A percentile compares a stretch with the other conserved stretches of the same genome.
Conservation (phyloP, 1,140 invertebrate species). For the Drosophila eugracilis region DNA sequence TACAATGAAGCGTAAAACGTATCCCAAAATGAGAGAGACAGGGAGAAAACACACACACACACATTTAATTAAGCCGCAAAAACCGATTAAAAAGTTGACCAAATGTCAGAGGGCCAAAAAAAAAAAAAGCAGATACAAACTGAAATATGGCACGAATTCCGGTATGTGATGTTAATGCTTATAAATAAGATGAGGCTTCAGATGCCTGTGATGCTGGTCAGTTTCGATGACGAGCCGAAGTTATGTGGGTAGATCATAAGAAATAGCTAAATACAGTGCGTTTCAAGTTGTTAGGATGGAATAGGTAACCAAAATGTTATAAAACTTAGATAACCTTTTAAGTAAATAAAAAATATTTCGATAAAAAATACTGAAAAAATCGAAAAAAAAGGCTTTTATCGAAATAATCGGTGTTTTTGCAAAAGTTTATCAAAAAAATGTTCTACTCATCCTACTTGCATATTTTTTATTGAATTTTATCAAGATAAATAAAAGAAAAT, state of each 20-base stretch:
- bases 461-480: too few relatives aligned
- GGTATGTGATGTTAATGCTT: constrained; percentile 26
- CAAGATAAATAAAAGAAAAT: too few relatives aligned
- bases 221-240: constrained; percentile 53
- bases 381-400: neutral
- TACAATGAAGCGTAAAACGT: constrained; percentile 69
- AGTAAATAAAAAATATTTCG: neutral
- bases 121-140: constrained; percentile 16
- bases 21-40: constrained; percentile 31
- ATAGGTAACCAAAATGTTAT: neutral
- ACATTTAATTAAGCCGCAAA: constrained; percentile 55
- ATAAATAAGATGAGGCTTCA: constrained; percentile 24
- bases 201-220: constrained; percentile 37
- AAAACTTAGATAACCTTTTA: too few relatives aligned
- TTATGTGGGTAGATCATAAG: constrained; percentile 59
- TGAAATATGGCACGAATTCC: constrained; percentile 41
- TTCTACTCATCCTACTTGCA: too few relatives aligned
- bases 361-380: neutral
- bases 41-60: neutral
- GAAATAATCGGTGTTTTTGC: neutral
- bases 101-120: constrained; percentile 57
- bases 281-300: neutral
- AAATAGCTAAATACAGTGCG: constrained; percentile 21
- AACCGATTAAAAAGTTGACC: constrained; percentile 64
- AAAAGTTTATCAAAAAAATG: neutral